Evolutionary conservation across 2,888 invertebrate genomes (phyloP).

Genomic region (Microchrysa polita): DNA sequence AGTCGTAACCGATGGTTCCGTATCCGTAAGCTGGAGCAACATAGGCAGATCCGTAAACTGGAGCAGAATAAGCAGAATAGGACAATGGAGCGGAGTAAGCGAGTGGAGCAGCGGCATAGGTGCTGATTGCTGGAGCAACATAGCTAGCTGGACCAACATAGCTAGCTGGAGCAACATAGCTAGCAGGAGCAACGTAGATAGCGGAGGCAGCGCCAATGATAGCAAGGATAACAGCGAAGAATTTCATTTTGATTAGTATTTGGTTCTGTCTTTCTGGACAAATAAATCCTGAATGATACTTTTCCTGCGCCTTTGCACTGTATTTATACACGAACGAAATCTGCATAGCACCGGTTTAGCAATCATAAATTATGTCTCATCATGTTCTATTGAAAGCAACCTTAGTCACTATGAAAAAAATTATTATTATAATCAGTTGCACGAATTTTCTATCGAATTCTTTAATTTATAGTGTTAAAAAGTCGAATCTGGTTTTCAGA

Average conservation of each 20-base stretch:
- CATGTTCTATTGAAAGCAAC: too few relatives aligned
- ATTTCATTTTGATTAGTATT: conserved; percentile 52
- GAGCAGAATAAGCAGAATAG: neutral
- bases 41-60: neutral
- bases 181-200: neutral
- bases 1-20: conserved; percentile 84
- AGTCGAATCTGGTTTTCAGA: too few relatives aligned
- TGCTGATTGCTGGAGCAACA: neutral
- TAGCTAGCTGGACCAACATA: neutral
- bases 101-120: conserved; percentile 59
- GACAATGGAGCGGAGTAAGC: neutral
- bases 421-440: too few relatives aligned
- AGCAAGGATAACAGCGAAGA: conserved; percentile 22
- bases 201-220: conserved; percentile 37
- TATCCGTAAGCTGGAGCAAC: conserved; percentile 68
- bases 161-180: neutral
- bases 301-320: too few relatives aligned
- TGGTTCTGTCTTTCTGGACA: conserved; percentile 97
- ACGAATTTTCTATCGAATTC: too few relatives aligned
- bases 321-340: too few relatives aligned
- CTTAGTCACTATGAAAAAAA: too few relatives aligned
- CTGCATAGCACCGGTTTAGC: too few relatives aligned
- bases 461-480: too few relatives aligned
- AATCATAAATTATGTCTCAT: too few relatives aligned
- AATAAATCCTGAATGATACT: conserved; percentile 91